phyloP scores from a whole-genome alignment of 1,140 invertebrate genomes.

The Aporrectodea caliginosa region DNA sequence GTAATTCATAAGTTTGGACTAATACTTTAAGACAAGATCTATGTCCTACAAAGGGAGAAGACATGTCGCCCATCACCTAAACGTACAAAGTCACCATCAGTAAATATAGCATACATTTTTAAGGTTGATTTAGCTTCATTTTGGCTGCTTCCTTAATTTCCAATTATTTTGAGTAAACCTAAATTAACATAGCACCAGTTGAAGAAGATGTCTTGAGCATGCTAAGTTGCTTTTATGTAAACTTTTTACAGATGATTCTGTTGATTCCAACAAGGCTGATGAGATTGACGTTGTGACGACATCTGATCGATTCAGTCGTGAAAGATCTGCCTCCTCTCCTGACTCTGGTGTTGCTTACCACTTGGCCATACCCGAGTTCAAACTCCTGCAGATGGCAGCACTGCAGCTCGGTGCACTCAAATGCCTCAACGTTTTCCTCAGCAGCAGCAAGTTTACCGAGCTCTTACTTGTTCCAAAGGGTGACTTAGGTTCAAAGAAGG shows the following conservation, averaged over 20 bases:
- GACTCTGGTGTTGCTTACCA: not conserved
- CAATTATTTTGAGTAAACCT: too few relatives aligned
- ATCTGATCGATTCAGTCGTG: not conserved
- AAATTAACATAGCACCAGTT: too few relatives aligned
- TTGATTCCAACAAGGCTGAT: not conserved
- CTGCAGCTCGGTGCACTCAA: slow-evolving; percentile 64
- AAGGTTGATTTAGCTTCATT: too few relatives aligned
- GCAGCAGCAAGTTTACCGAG: slow-evolving; percentile 60
- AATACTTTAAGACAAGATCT: too few relatives aligned
- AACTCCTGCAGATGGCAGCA: slow-evolving; percentile 54
- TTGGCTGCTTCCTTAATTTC: too few relatives aligned
- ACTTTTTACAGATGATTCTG: not conserved
- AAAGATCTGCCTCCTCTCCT: not conserved
- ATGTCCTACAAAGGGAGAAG: too few relatives aligned
- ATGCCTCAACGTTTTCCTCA: slow-evolving; percentile 58
- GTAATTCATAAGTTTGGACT: too few relatives aligned
- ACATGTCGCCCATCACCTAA: too few relatives aligned
- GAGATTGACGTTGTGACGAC: not conserved
- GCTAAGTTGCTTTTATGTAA: too few relatives aligned
- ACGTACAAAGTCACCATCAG: too few relatives aligned
- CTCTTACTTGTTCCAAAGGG: slow-evolving; percentile 59
- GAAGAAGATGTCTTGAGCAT: too few relatives aligned
- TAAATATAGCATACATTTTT: too few relatives aligned
- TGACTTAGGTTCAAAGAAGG: slow-evolving; percentile 18
- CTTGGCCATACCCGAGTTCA: not conserved